Evolutionary conservation across 2,888 invertebrate genomes (phyloP), one percentile per base, ranked within the genome.

Genomic region (Antheraea assamensis): DNA sequence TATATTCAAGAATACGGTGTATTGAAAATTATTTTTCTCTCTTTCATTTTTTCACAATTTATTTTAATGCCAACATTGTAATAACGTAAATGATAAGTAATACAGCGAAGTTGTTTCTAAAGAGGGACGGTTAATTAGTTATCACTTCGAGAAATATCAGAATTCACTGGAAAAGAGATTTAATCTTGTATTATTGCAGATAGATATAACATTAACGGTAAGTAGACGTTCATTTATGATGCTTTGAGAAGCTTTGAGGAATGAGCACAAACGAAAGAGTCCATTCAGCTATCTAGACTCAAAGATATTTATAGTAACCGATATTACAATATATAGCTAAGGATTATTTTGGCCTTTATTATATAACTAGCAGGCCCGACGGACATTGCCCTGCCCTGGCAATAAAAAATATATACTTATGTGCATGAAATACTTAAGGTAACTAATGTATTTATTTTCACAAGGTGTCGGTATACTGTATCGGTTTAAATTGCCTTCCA

Each of bases 171-270:
- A 24, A 58, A 58, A 58, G 24, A 58, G 10, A 13, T 2, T 24
- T 13, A 24, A 64, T 15, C 30, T 3, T 5, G 1, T 30, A 68
- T 35, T 21, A 35, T n/a, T n/a, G 35, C 7, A 66, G 27, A 19
- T 35, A n/a, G 31, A 68, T 35, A 68, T 3, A 30, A 31, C 13
- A 68, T 68, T 13, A 21, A 68, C 10, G 8, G 68, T 35, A 35
- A 19, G 35, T 35, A 35, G 35, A 35, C 35, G 68, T 35, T 68
- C 35, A 68, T 68, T 68, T 35, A n/a, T 35, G 35, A 68, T 68
- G 73, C 55, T 70, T 70, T 27, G 70, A 73, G 72, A 66, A 68
- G 68, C 52, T 70, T 73, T 42, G 70, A 73, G 58, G 70, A 70
- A 58, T 35, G 35, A 68, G 68, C 68, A 68, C 68, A 68, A 68